Evolutionary conservation across 1,140 invertebrate genomes (phyloP).

Genomic region (Metaphire vulgaris): DNA sequence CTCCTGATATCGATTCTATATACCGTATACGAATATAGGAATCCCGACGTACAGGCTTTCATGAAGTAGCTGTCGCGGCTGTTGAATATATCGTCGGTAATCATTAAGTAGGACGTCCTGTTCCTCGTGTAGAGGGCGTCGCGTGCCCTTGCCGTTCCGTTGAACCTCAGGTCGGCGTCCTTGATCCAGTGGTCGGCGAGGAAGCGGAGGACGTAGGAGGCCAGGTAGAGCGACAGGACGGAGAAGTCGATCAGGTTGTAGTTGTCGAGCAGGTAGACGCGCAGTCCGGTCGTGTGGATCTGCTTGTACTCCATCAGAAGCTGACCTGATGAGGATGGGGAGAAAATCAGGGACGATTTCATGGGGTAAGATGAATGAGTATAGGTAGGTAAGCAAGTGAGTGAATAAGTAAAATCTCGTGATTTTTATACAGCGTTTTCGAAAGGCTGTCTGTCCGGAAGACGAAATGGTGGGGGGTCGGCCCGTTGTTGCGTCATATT

Average conservation of each 20-base stretch:
- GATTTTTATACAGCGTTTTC: too few relatives aligned
- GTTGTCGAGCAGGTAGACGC: slow-evolving; percentile 47
- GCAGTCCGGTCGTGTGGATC: slow-evolving; percentile 46
- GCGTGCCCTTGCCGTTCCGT: slow-evolving; percentile 40
- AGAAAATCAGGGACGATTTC: too few relatives aligned
- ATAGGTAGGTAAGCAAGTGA: too few relatives aligned
- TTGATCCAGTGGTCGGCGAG: slow-evolving; percentile 34
- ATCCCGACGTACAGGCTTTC: slow-evolving; percentile 50
- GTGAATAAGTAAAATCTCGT: too few relatives aligned
- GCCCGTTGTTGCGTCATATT: too few relatives aligned
- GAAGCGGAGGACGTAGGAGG: slow-evolving; percentile 50
- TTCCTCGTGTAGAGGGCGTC: slow-evolving; percentile 36
- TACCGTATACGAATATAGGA: too few relatives aligned
- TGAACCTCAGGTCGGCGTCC: slow-evolving; percentile 38
- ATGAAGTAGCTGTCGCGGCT: slow-evolving; percentile 45
- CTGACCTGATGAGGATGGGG: slow-evolving; percentile 40
- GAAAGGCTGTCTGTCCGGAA: too few relatives aligned
- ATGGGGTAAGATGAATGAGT: too few relatives aligned
- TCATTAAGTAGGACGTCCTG: slow-evolving; percentile 29
- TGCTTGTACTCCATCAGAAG: slow-evolving; percentile 52
- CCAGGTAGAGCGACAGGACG: slow-evolving; percentile 50
- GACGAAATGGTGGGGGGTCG: too few relatives aligned
- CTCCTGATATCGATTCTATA: too few relatives aligned
- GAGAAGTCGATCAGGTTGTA: slow-evolving; percentile 51
- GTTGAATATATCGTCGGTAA: slow-evolving; percentile 34